These are phyloP conservation scores for Dascyllus trimaculatus DNA, from an alignment of 2,113 vertebrate genomes.

Conservation along the genomic window DNA sequence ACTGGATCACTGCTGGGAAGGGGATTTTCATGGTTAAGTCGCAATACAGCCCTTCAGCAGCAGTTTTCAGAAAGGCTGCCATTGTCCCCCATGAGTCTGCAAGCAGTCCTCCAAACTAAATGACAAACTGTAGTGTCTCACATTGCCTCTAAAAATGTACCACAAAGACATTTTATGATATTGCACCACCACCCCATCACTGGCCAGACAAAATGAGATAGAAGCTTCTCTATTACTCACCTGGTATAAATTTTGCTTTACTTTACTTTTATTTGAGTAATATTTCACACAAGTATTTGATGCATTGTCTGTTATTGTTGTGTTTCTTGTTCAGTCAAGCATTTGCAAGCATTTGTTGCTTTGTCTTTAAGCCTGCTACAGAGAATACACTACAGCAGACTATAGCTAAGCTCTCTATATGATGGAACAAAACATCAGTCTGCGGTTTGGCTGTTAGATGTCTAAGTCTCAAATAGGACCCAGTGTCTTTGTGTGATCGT, in stretches of 20 bases:
- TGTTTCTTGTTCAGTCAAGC: background rate
- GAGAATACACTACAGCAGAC: background rate
- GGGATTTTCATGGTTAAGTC: no score
- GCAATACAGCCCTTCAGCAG: no score
- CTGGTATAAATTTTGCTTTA: background rate
- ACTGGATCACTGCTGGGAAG: no score
- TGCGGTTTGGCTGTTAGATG: slow-evolving; percentile 25
- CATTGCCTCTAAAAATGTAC: no score
- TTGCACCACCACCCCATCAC: no score
- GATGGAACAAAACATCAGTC: slow-evolving; percentile 22
- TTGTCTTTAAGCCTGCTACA: background rate
- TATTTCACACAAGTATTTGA: background rate
- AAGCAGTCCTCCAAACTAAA: no score
- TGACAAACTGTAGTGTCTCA: no score
- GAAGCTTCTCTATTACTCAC: background rate
- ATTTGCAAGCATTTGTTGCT: background rate
- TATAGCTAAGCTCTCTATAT: slow-evolving; percentile 11
- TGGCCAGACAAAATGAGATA: no score
- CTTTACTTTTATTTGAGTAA: background rate
- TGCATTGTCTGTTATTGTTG: background rate
- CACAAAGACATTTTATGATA: no score
- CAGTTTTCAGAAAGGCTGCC: no score
- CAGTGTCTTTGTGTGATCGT: slow-evolving; percentile 20
- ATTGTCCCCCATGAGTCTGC: no score
- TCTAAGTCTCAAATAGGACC: slow-evolving; percentile 19